Conservation (phyloP, 2,888 invertebrate genomes). For the Idaea biselata region DNA sequence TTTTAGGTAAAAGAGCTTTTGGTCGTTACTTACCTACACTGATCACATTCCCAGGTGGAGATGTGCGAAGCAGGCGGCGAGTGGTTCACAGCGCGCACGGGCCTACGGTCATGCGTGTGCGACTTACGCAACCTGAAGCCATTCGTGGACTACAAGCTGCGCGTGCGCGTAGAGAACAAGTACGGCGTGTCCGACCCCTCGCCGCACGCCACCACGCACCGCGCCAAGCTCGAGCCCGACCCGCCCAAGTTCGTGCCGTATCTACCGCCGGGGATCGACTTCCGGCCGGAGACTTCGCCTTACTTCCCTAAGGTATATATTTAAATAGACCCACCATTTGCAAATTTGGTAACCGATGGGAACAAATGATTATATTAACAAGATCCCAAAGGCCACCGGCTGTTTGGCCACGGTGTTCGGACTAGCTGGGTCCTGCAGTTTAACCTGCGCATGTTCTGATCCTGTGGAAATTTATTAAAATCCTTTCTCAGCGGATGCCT, state of each 20-base stretch:
- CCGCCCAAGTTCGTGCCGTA: constrained; percentile 90
- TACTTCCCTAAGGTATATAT: constrained; percentile 87
- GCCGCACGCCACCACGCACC: constrained; percentile 91
- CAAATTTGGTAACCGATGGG: too few species aligned
- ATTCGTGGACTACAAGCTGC: constrained; percentile 96
- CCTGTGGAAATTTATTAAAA: too few species aligned
- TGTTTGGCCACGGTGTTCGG: too few species aligned
- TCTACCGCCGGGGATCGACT: constrained; percentile 89
- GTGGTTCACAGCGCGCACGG: constrained; percentile 93
- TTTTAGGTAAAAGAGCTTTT: too few species aligned
- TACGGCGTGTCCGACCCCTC: constrained; percentile 98
- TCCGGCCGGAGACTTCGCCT: constrained; percentile 90
- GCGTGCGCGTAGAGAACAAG: constrained; percentile 97
- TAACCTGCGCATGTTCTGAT: too few species aligned
- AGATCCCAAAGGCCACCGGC: too few species aligned
- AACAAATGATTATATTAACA: too few species aligned
- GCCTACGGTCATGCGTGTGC: constrained; percentile 93
- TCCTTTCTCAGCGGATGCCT: too few species aligned
- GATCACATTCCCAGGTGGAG: constrained; percentile 88
- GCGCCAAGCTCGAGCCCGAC: constrained; percentile 88
- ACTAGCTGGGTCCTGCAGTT: too few species aligned
- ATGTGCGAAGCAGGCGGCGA: constrained; percentile 96
- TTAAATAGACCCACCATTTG: too few species aligned
- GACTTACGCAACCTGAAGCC: constrained; percentile 95
- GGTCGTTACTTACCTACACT: too few species aligned